Evolutionary conservation across 2,888 invertebrate genomes (phyloP), one percentile per base, ranked within the genome.

Genomic region (Brachypalpus laphriformis): DNA sequence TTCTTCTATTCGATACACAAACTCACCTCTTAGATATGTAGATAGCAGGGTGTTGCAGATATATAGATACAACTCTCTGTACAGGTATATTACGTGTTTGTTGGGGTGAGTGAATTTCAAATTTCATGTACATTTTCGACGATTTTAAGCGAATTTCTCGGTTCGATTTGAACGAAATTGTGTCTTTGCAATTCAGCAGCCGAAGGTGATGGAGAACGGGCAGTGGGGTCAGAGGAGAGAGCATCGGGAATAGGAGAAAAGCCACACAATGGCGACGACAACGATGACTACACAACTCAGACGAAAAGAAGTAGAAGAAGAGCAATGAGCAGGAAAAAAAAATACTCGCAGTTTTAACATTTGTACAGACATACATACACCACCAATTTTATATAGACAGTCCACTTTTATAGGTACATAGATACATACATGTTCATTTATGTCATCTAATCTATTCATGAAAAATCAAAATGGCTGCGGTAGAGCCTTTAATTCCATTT

Each of bases 91-190:
- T 59, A 80, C 65, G 63, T 75, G 11, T 34, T 34, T 34, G 34
- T n/a, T 70, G 49, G 56, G 65, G 61, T 59, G 70, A 75, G 18
- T 74, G 51, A 74, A 74, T 83, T 83, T 80, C 78, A 59, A 78
- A 83, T 80, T 75, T 78, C 74, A 63, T 80, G 74, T 83, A 75
- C 78, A 75, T 70, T 83, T 83, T 78, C 63, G 78, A 63, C 63
- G 83, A 83, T 80, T 80, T 78, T 51, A 75, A 78, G 83, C 83
- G 78, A 83, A 83, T 83, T 78, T 75, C 68, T 83, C 78, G 37
- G 22, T 78, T 83, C 78, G 83, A 83, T 83, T 83, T 83, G 78
- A 80, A 70, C 78, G 56, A 78, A 70, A 70, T 83, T 78, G 68
- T 78, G 63, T 78, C 47, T 59, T 45, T 42, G 37, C 49, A 22